Conservation (phyloP, 2,888 invertebrate species). For the Carterocephalus palaemon region DNA sequence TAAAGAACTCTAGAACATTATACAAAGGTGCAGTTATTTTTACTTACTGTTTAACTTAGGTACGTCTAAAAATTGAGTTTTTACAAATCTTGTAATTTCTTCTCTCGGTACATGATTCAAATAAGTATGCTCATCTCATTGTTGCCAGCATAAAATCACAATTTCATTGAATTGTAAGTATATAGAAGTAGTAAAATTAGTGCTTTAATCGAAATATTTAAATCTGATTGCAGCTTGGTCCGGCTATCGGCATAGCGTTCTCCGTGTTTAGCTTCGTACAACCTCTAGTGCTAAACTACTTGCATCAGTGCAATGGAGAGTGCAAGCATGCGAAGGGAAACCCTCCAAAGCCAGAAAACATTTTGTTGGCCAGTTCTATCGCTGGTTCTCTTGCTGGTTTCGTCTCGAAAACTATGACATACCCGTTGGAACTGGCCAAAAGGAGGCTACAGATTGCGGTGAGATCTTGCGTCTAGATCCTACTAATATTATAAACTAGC, state of each 20-base stretch:
- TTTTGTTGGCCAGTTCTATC: slow-evolving; percentile 58
- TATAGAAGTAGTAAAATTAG: not conserved
- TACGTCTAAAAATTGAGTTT: too few relatives aligned
- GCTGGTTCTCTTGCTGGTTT: slow-evolving; percentile 87
- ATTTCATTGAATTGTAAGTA: slow-evolving; percentile 4
- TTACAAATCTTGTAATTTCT: too few relatives aligned
- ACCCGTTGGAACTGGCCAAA: slow-evolving; percentile 92
- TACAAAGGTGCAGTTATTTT: too few relatives aligned
- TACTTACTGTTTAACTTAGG: too few relatives aligned
- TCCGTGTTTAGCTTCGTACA: slow-evolving; percentile 54
- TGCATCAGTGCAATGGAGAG: slow-evolving; percentile 30
- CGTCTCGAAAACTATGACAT: slow-evolving; percentile 86
- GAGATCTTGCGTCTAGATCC: slow-evolving; percentile 26
- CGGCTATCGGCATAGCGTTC: slow-evolving; percentile 61
- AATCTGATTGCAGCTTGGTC: slow-evolving; percentile 55
- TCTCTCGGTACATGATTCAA: too few relatives aligned
- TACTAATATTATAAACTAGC: too few relatives aligned
- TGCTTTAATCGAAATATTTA: not conserved
- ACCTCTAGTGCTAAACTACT: slow-evolving; percentile 38
- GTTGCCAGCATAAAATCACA: not conserved
- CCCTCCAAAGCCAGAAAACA: slow-evolving; percentile 38
- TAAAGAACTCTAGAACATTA: too few relatives aligned
- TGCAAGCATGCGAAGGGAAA: slow-evolving; percentile 32
- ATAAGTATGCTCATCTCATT: not conserved
- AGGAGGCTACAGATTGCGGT: slow-evolving; percentile 91